Percentiles rank a stretch among this genome's conserved stretches.
phyloP scores from a whole-genome alignment of 2,888 invertebrate species.

The Drosophila trichaetosa region DNA sequence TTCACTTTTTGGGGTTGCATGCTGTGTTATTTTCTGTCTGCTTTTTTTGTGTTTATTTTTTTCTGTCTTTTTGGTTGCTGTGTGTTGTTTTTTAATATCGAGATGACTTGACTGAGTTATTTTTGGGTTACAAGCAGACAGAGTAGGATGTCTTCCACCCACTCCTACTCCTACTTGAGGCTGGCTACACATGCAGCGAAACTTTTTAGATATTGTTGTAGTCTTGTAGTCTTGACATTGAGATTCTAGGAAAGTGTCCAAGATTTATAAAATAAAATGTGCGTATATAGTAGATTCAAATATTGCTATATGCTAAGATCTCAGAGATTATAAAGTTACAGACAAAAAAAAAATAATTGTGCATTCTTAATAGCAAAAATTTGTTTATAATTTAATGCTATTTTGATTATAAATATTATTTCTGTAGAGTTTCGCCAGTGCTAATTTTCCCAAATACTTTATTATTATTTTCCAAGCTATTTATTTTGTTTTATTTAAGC shows the following conservation, averaged over 20 bases:
- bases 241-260: constrained; percentile 1
- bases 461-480: not conserved
- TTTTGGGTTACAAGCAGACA: constrained; percentile 44
- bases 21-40: constrained; percentile 25
- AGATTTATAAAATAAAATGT: not conserved
- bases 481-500: not conserved
- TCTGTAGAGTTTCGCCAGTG: not conserved
- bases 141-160: constrained; percentile 34
- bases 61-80: constrained; percentile 10
- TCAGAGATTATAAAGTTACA: not conserved
- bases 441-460: no score
- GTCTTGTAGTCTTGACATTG: not conserved
- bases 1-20: constrained; percentile 54
- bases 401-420: not conserved
- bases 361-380: not conserved
- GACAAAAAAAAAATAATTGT: not conserved
- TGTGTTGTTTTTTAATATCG: constrained; percentile 65
- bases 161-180: constrained; percentile 9
- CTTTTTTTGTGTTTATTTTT: constrained; percentile 9
- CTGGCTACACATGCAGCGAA: constrained; percentile 28
- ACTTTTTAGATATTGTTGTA: constrained; percentile 14
- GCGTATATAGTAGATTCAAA: not conserved
- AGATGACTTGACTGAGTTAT: constrained; percentile 67
- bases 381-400: not conserved
- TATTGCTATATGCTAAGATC: not conserved